Evolutionary conservation across 2,888 invertebrate genomes (phyloP), one percentile per base, ranked within the genome.

Genomic region (Catocala sponsa): DNA sequence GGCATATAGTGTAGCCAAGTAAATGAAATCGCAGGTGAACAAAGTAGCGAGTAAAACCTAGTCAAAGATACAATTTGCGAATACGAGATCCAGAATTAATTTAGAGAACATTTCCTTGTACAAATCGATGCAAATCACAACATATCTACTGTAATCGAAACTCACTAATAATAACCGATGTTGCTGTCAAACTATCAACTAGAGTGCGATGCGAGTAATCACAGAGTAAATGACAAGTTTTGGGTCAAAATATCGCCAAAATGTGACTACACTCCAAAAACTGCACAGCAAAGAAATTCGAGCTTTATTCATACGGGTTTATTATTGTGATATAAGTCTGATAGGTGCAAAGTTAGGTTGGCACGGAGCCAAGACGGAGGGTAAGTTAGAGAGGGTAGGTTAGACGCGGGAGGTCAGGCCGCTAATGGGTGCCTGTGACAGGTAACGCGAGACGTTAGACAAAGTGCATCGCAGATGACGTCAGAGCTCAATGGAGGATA

Each of bases 401-500:
- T 74, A 68, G 80, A 85, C 81, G 85, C 82, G 86, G 86, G 88
- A 91, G 91, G 92, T 93, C 91, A 90, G 74, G 76, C 80, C 84
- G 82, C 90, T 94, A 94, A 94, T 94, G 92, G 92, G 84, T 88
- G 90, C 70, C 82, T 79, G 84, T 89, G 93, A 92, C 94, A 94
- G 92, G 94, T 94, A 94, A 94, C 82, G 83, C 79, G 93, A 94
- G 88, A 89, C 77, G 83, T 58, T 78, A 88, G 89, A 90, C 91
- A 92, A 92, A 94, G 94, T 94, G 94, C 94, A 94, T 87, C 87
- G 84, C 79, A 80, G 78, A 82, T 80, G 84, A 80, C 76, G 76
- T 69, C 82, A 83, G 78, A 53, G 51, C 47, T 55, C 59, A 62
- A 76, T 75, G 56, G 74, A 69, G 72, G 72, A 63, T 78, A 75